Conservation (phyloP, 2,888 invertebrate genomes). For the Cephus spinipes region DNA sequence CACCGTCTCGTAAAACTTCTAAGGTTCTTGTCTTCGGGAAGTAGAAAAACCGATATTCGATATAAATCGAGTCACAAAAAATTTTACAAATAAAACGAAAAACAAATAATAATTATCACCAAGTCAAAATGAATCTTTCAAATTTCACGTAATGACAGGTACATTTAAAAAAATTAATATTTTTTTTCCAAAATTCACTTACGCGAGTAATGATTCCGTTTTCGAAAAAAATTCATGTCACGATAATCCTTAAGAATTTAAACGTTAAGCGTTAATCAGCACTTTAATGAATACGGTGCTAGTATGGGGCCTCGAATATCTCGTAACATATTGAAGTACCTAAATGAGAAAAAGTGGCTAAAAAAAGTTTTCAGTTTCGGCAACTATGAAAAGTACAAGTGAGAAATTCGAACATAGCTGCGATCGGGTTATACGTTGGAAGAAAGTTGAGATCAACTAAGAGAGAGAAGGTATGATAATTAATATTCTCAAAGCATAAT, state of each 20-base stretch:
- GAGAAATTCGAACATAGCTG: neutral
- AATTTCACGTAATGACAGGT: too few relatives aligned
- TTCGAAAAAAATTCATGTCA: too few relatives aligned
- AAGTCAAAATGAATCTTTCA: too few relatives aligned
- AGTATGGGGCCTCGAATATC: neutral
- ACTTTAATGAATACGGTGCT: too few relatives aligned
- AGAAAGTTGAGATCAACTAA: neutral
- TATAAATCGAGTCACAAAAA: too few relatives aligned
- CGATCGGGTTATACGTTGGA: neutral
- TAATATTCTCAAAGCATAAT: neutral
- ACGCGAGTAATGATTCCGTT: too few relatives aligned
- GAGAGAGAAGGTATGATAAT: neutral
- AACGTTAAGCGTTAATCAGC: too few relatives aligned
- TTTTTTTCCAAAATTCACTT: too few relatives aligned
- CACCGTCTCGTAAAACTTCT: neutral
- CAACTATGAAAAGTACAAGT: neutral
- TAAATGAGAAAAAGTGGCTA: neutral
- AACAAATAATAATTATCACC: neutral
- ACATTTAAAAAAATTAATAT: too few relatives aligned
- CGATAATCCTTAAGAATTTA: too few relatives aligned
- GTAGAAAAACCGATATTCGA: neutral
- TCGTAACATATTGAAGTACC: neutral
- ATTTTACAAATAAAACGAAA: too few relatives aligned
- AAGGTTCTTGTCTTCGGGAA: neutral
- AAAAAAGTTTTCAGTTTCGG: neutral